Conservation (phyloP, 2,888 invertebrate genomes). For the Agrotis ipsilon region DNA sequence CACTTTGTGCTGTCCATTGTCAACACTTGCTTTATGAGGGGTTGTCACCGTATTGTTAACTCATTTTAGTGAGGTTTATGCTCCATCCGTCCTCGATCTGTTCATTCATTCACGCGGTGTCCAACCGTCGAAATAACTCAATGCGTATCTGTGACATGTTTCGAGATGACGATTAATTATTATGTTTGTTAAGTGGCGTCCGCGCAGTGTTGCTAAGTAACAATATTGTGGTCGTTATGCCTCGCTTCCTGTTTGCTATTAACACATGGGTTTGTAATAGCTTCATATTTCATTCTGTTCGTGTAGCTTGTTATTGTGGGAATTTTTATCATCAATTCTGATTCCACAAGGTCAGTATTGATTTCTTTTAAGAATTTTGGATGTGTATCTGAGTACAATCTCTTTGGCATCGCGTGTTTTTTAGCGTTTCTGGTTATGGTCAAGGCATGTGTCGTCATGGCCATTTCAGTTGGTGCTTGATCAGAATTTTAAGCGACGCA, state of each 20-base stretch:
- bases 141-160: slow-evolving; percentile 59
- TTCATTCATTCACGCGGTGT: slow-evolving; percentile 60
- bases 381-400: slow-evolving; percentile 9
- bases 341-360: slow-evolving; percentile 12
- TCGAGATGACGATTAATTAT: slow-evolving; percentile 63
- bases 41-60: slow-evolving; percentile 67
- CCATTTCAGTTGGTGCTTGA: slow-evolving; percentile 31
- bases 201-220: slow-evolving; percentile 29
- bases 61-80: slow-evolving; percentile 60
- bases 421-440: slow-evolving; percentile 41
- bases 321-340: slow-evolving; percentile 15
- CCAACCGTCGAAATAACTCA: slow-evolving; percentile 65
- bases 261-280: slow-evolving; percentile 43
- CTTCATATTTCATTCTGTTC: slow-evolving; percentile 36
- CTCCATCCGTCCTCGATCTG: slow-evolving; percentile 56
- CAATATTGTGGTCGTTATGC: slow-evolving; percentile 52
- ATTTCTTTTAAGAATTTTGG: slow-evolving; percentile 30
- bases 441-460: slow-evolving; percentile 49
- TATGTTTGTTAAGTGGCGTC: slow-evolving; percentile 54
- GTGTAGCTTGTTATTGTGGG: slow-evolving; percentile 35
- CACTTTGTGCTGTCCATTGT: slow-evolving; percentile 72
- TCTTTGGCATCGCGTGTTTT: slow-evolving; percentile 37
- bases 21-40: slow-evolving; percentile 70
- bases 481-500: slow-evolving; percentile 38
- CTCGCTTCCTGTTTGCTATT: slow-evolving; percentile 55